A percentile compares a stretch with the other conserved stretches of the same genome.
These are phyloP conservation scores for Cryptomyrus ogoouensis DNA, from an alignment of 2,113 vertebrate species.

Conservation along the genomic window DNA sequence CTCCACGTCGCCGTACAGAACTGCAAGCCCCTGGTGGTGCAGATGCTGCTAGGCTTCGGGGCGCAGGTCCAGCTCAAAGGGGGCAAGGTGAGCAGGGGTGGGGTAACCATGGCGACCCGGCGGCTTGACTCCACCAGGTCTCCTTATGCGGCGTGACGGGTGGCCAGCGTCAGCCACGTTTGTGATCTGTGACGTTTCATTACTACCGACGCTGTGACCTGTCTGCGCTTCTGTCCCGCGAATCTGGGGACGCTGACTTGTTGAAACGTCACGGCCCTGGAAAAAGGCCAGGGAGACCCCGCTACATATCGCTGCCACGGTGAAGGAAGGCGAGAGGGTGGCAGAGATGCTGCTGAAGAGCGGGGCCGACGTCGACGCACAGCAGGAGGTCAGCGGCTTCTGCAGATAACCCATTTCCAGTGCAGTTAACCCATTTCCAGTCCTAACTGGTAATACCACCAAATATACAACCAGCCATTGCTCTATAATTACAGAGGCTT, in stretches of 20 bases:
- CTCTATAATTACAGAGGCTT: neutral
- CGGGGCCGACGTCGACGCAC: conserved; percentile 48
- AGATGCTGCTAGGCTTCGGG: conserved; percentile 50
- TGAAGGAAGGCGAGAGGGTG: conserved; percentile 48
- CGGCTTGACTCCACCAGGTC: neutral
- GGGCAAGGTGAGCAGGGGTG: conserved; percentile 39
- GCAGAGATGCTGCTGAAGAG: conserved; percentile 54
- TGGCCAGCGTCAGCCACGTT: neutral
- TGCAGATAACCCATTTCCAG: neutral
- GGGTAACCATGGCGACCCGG: neutral
- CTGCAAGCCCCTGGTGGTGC: conserved; percentile 50
- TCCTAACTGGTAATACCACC: neutral
- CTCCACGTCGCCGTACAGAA: conserved; percentile 46
- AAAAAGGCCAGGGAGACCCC: conserved; percentile 46
- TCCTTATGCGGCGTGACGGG: neutral
- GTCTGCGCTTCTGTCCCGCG: neutral
- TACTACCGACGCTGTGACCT: neutral
- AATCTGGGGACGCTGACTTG: neutral
- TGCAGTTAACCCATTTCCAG: no score
- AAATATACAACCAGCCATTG: neutral
- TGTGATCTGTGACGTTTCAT: neutral
- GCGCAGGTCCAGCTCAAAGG: conserved; percentile 51
- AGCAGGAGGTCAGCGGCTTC: conserved; percentile 41
- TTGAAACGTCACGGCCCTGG: neutral
- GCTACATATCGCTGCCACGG: conserved; percentile 48